Base-by-base conservation (phyloP, 1,140 invertebrate species). In the Argopecten irradians region DNA sequence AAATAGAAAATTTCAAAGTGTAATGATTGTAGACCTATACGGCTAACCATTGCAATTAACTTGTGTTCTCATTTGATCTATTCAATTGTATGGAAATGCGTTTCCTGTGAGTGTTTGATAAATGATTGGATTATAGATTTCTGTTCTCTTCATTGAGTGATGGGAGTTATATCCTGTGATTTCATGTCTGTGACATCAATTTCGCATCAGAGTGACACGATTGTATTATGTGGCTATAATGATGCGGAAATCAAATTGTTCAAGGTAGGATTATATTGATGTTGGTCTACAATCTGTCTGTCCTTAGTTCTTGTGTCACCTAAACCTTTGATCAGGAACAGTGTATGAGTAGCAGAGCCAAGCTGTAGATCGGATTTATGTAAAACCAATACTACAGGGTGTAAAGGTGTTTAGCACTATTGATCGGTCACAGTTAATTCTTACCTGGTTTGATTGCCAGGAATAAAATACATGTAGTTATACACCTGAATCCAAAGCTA, bases 371-470 rank as follows among this genome's bases (percentile, higher is more conserved):
- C 13, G n/a, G 14, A 71, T 22, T 28, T 71, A 46, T n/a, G n/a
- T n/a, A n/a, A n/a, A 11, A 46, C 43, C 43, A 3, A 46, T 11
- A 8, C 16, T 5, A n/a, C n/a, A n/a, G n/a, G n/a, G n/a, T n/a
- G n/a, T n/a, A 71, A 28, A 13, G 36, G 55, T 71, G 55, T 71
- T 28, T 7, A 71, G 16, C n/a, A 71, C n/a, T 71, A 71, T 71
- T 71, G 55, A 71, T 71, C n/a, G 55, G 55, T 71, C 55, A 39
- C 36, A 71, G n/a, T 71, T n/a, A n/a, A n/a, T n/a, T 71, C n/a
- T 71, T 71, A 71, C 55, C n/a, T 28, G 2, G 14, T 28, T 39
- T 39, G 22, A 71, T 19, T 71, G 55, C 1, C 28, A 11, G 3
- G 8, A n/a, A 28, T 71, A 28, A 71, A 71, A 8, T 39, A 28